Conservation (phyloP, 2,888 invertebrate genomes). For the Eustalomyia histrio region DNA sequence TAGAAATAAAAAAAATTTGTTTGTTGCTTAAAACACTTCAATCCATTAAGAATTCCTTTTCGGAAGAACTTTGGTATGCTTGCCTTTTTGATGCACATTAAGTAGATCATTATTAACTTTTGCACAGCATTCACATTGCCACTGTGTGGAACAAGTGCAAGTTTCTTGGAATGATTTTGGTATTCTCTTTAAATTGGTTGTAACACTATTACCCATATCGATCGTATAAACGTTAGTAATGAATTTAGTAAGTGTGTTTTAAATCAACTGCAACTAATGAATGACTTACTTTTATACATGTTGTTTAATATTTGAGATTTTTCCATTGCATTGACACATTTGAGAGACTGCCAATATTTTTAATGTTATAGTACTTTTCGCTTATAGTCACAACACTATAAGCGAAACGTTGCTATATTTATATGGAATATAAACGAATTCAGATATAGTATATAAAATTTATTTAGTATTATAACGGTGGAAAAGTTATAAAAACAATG, state of each 20-base stretch:
- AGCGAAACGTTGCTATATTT: too few relatives aligned
- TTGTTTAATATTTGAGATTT: neutral
- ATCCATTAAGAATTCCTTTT: too few relatives aligned
- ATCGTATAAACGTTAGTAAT: conserved; percentile 20
- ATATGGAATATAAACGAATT: too few relatives aligned
- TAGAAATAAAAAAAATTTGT: too few relatives aligned
- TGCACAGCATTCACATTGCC: conserved; percentile 61
- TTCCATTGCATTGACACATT: conserved; percentile 28
- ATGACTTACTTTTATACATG: conserved; percentile 21
- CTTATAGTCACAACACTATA: too few relatives aligned
- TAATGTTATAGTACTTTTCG: too few relatives aligned
- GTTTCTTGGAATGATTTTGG: conserved; percentile 56
- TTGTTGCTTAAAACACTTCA: too few relatives aligned
- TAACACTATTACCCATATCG: neutral
- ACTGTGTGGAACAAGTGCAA: conserved; percentile 51
- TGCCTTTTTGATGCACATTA: conserved; percentile 60
- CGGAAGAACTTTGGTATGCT: conserved; percentile 5
- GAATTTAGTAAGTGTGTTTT: conserved; percentile 21
- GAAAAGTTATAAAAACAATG: too few relatives aligned
- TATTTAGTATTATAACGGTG: too few relatives aligned
- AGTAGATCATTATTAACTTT: conserved; percentile 58
- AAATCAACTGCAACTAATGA: conserved; percentile 33
- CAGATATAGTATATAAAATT: too few relatives aligned
- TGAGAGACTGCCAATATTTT: conserved; percentile 47
- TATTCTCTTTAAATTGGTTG: conserved; percentile 20